These are phyloP conservation scores for Hecatera dysodea DNA, from an alignment of 2,888 invertebrate genomes.

Conservation along the genomic window DNA sequence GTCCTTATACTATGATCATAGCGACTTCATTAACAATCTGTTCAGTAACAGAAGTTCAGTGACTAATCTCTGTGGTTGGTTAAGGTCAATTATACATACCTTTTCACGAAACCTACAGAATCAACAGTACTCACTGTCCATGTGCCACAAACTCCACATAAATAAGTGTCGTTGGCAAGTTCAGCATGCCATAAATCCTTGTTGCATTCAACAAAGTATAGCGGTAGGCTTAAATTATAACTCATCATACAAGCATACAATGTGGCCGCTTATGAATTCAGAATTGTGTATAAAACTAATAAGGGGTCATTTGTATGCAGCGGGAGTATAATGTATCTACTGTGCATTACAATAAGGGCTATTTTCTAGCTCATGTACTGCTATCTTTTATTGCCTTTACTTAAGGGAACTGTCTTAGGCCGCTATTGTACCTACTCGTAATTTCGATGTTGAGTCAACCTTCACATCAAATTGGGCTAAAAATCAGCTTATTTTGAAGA, in stretches of 20 bases:
- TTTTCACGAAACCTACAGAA: neutral
- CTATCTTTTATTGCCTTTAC: slow-evolving; percentile 45
- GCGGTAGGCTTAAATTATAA: slow-evolving; percentile 37
- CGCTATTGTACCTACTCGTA: slow-evolving; percentile 3
- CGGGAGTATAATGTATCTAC: slow-evolving; percentile 22
- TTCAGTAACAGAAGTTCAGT: neutral
- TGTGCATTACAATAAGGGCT: slow-evolving; percentile 49
- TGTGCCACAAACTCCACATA: slow-evolving; percentile 12
- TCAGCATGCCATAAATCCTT: slow-evolving; percentile 24
- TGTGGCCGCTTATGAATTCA: slow-evolving; percentile 48
- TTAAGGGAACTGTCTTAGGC: slow-evolving; percentile 2
- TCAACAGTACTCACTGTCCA: neutral
- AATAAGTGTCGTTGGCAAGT: slow-evolving; percentile 18
- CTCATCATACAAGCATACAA: slow-evolving; percentile 36
- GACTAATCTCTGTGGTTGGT: neutral
- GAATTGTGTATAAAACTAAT: slow-evolving; percentile 47
- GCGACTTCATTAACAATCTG: neutral
- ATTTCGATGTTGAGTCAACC: neutral
- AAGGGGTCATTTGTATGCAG: slow-evolving; percentile 53
- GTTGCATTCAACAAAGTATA: slow-evolving; percentile 21
- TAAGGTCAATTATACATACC: neutral
- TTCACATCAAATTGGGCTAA: neutral
- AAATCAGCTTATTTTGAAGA: neutral
- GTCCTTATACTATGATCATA: neutral
- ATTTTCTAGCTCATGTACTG: slow-evolving; percentile 48